These are phyloP conservation scores for Amphiduros pacificus DNA, from an alignment of 2,888 invertebrate species.

Conservation along the genomic window DNA sequence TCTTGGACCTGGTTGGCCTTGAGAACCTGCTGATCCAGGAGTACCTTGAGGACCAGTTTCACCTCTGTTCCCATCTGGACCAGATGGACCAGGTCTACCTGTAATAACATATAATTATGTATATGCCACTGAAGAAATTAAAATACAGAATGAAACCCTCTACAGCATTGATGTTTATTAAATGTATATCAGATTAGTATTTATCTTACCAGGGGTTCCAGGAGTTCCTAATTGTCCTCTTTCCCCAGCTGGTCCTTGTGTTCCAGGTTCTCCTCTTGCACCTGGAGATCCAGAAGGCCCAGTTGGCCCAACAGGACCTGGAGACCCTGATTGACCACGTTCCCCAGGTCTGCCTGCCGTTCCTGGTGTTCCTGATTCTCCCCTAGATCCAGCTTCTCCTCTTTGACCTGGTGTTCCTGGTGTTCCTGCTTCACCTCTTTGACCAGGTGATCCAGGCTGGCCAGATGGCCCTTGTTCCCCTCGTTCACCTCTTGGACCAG, in stretches of 20 bases:
- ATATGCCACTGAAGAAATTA: background rate
- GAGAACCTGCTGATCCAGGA: constrained; percentile 1
- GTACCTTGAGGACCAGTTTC: constrained; percentile 6
- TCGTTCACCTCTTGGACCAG: constrained; percentile 31
- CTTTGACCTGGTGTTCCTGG: constrained; percentile 16
- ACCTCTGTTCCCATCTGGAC: constrained; percentile 9
- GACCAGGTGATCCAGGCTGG: constrained; percentile 18
- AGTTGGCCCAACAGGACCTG: constrained; percentile 25
- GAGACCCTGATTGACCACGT: constrained; percentile 6
- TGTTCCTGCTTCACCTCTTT: constrained; percentile 17
- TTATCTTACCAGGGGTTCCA: constrained; percentile 8
- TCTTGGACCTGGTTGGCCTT: constrained; percentile 25
- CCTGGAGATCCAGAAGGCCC: constrained; percentile 19
- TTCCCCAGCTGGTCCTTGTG: constrained; percentile 16
- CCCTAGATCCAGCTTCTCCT: constrained; percentile 13
- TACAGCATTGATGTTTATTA: background rate
- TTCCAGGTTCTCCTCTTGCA: constrained; percentile 14
- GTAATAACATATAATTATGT: constrained; percentile 39
- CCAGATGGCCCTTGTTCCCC: constrained; percentile 24
- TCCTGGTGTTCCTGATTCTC: constrained; percentile 8
- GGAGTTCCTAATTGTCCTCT: constrained; percentile 12
- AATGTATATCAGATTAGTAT: background rate
- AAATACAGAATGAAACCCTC: background rate
- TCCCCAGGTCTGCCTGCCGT: background rate
- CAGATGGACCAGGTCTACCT: constrained; percentile 27